Base-by-base conservation (phyloP, 2,113 vertebrate genomes). In the Scolopax mira region DNA sequence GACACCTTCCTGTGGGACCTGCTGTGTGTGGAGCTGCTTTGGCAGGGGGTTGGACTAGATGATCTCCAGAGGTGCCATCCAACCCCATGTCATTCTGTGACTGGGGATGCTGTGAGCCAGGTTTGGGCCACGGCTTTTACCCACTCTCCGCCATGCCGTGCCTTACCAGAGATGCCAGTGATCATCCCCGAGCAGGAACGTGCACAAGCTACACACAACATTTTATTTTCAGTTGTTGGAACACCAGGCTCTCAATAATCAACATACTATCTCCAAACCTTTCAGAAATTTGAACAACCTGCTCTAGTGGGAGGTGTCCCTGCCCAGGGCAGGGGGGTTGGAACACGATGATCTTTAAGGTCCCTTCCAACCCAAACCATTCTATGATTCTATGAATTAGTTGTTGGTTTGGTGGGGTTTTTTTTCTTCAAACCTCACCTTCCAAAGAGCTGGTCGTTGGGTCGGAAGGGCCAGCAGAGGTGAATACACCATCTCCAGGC, bases 201-300 rank as follows among this genome's bases (percentile, higher is more conserved):
- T 2, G 24, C 21, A 30, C 49, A 6, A 8, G 1, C 8, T 6
- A 0, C 30, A 3, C 39, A 35, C 8, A 3, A 3, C 8, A 1
- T 10, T 9, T 31, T 10, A 33, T 19, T 31, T 7, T 3, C 11
- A 5, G 1, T 4, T 16, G 15, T 6, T 33, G 23, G 31, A 71
- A 19, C 25, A 3, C 31, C 6, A 3, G 4, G 3, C 19, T 18
- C 2, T 3, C 46, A 70, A 17, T 2, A 70, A 17, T 2, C 42
- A 3, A 15, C 18, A 24, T 9, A 7, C 23, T 39, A 6, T 23
- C 13, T 69, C 65, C 33, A 37, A 57, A 44, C 14, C 58, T 82
- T 39, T 65, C 78, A 39, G 33, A 67, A 88, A 12, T 9, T 13
- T 42, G 41, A 42, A 15, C 41, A 42, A 42, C 41, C 41, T 15